Conservation (phyloP, 35 echinoderm and acorn worm genomes). For the Holothuria glaberrima region DNA sequence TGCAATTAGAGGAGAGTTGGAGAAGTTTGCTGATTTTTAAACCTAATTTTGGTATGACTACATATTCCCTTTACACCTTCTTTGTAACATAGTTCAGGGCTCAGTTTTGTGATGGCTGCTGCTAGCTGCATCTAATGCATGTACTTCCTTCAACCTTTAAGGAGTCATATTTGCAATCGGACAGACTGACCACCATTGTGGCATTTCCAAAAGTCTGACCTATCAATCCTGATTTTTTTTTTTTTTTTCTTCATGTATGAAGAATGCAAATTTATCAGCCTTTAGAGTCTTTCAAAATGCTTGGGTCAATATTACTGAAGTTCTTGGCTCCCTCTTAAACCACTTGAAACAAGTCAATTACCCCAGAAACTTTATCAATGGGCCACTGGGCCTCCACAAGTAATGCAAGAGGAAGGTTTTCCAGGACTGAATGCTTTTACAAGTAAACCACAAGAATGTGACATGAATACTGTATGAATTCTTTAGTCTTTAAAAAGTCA, state of each 20-base stretch:
- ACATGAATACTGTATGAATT: no score
- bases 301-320: constrained; percentile 23
- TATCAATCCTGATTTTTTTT: neutral
- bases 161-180: neutral
- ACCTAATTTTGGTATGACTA: no score
- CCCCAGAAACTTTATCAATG: neutral
- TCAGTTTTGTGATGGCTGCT: no score
- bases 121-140: no score
- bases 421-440: no score
- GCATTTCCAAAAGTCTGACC: constrained; percentile 20
- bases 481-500: no score
- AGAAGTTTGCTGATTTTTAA: no score
- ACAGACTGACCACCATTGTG: neutral
- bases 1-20: no score
- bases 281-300: constrained; percentile 28
- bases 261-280: constrained; percentile 30
- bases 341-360: constrained; percentile 24
- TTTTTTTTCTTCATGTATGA: neutral
- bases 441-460: no score
- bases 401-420: neutral
- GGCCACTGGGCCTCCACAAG: neutral
- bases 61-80: no score
- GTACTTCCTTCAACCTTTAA: no score
- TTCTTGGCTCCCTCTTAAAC: neutral
- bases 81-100: no score